Evolutionary conservation across 1,140 invertebrate species (phyloP), one percentile per base, ranked within the genome.

Genomic region (Ladona fulva): DNA sequence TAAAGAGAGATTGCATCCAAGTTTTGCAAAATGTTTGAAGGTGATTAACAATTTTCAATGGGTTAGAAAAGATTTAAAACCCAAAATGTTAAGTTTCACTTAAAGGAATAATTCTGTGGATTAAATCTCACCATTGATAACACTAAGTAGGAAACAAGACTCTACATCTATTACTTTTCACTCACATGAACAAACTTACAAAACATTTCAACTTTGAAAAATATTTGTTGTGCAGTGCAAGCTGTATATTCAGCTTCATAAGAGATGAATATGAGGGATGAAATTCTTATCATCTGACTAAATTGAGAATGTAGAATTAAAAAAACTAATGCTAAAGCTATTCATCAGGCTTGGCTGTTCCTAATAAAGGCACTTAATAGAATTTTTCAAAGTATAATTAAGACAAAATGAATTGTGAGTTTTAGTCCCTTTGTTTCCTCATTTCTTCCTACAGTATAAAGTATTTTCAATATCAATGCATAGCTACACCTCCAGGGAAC

Each of bases 151-250:
- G 14, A 66, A 66, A 22, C n/a, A 16, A 3, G 12, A 19, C n/a
- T 66, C 52, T 66, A 66, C 14, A 66, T 22, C 52, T 22, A 37
- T 37, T 37, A 37, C n/a, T 66, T 66, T 66, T 66, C 16, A 66
- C 16, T 66, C 16, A 19, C n/a, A 5, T 19, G 14, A 66, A 66
- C 52, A 19, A 22, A 22, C 52, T 19, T 66, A 19, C 14, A 16
- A 66, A 66, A 66, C 52, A 22, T 66, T 66, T 66, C n/a, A 66
- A 66, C 52, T 66, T 66, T 66, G 52, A 66, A 66, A 66, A 66
- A 66, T 66, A 66, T 66, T n/a, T n/a, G n/a, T 66, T 66, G 52
- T 66, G 52, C 52, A 19, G 14, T 66, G 12, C 3, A 19, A 22
- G n/a, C 52, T 66, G 14, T 66, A 37, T 66, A 66, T 66, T 66